A percentile compares a stretch with the other conserved stretches of the same genome.
Conservation (phyloP, 2,113 vertebrate genomes). For the Neolamprologus falcicula region DNA sequence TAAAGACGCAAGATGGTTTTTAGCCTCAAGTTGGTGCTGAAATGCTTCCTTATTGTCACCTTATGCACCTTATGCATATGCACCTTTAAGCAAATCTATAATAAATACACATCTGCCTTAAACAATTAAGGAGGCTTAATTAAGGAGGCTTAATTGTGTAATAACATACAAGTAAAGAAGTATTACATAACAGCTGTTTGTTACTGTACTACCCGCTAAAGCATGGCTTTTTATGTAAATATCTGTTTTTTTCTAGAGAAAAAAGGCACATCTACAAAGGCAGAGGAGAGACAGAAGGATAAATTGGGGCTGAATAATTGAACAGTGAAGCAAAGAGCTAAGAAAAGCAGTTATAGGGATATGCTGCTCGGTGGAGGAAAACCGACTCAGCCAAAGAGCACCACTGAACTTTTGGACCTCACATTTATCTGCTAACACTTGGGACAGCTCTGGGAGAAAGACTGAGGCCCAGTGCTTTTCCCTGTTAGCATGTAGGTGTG, state of each 20-base stretch:
- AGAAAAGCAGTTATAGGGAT: neutral
- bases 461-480: neutral
- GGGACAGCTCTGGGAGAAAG: neutral
- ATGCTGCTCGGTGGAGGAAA: neutral
- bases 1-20: neutral
- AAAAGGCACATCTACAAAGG: neutral
- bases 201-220: neutral
- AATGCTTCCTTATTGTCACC: neutral
- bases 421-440: constrained; percentile 12
- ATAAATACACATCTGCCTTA: neutral
- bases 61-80: neutral
- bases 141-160: neutral
- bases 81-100: neutral
- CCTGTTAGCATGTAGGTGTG: neutral
- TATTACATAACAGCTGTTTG: neutral
- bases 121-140: neutral
- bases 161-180: neutral
- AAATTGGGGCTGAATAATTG: constrained; percentile 30
- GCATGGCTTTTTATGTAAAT: neutral
- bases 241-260: neutral
- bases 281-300: neutral
- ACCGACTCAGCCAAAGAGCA: neutral
- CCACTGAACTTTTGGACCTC: constrained; percentile 1
- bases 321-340: neutral
- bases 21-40: neutral